Percentiles rank a stretch among this genome's conserved stretches.
These are phyloP conservation scores for Epinephelus coioides DNA, from an alignment of 2,797 vertebrate species.

Conservation along the genomic window DNA sequence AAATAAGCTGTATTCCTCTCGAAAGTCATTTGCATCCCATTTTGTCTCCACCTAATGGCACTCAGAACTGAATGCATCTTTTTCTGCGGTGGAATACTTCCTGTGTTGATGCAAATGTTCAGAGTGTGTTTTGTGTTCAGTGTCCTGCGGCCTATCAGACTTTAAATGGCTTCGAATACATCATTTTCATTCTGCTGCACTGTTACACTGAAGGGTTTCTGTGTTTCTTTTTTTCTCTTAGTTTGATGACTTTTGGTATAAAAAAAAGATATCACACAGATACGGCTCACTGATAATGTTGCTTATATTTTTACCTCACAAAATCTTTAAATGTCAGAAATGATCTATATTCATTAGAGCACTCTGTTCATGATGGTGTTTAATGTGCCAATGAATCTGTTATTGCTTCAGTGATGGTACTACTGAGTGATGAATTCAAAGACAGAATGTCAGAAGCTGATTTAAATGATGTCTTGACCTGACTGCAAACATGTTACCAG, in stretches of 20 bases:
- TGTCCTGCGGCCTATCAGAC: slow-evolving; percentile 46
- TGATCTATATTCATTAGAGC: slow-evolving; percentile 62
- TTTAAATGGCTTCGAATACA: slow-evolving; percentile 50
- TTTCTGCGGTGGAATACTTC: slow-evolving; percentile 39
- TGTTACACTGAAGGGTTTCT: slow-evolving; percentile 41
- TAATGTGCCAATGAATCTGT: slow-evolving; percentile 83
- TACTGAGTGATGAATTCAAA: slow-evolving; percentile 50
- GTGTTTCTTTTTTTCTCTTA: slow-evolving; percentile 21
- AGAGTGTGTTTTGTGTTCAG: slow-evolving; percentile 42
- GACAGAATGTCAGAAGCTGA: slow-evolving; percentile 37
- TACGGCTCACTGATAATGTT: slow-evolving; percentile 57
- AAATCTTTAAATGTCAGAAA: slow-evolving; percentile 60
- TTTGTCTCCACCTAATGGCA: slow-evolving; percentile 40
- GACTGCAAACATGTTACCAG: slow-evolving; percentile 38
- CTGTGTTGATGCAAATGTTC: slow-evolving; percentile 44
- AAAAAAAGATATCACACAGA: slow-evolving; percentile 38
- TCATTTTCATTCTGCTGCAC: slow-evolving; percentile 55
- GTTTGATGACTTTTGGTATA: slow-evolving; percentile 49
- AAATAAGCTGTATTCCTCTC: slow-evolving; percentile 66
- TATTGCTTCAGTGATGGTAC: slow-evolving; percentile 76
- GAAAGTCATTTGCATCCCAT: slow-evolving; percentile 46
- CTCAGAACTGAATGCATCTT: slow-evolving; percentile 46
- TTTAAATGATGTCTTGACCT: slow-evolving; percentile 54
- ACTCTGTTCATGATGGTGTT: slow-evolving; percentile 67
- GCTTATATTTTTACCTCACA: slow-evolving; percentile 58